Evolutionary conservation across 2,113 vertebrate species (phyloP), one percentile per base, ranked within the genome.

Genomic region (Brachypteracias leptosomus): DNA sequence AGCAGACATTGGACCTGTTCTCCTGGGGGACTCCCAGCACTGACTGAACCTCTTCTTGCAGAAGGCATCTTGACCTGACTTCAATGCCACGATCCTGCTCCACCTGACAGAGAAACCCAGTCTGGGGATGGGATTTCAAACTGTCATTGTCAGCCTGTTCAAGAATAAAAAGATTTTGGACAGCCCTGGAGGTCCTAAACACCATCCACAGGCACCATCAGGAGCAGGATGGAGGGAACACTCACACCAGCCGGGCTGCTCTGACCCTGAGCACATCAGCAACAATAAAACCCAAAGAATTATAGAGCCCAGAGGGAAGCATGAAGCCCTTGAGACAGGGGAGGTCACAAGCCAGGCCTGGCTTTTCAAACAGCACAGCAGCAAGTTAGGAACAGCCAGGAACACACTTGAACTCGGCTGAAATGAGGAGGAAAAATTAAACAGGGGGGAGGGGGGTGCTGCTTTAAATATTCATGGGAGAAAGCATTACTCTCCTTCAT

Each of bases 381-480:
- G 8, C 1, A 5, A 66, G 14, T 49, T 57, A 42, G 72, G 59
- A 29, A 84, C 31, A 62, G 77, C 54, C 74, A 61, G 77, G 44
- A 89, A 65, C 1, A 1, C 24, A 20, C 67, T 51, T 44, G 62
- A 85, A 68, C 70, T 40, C 15, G 22, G 29, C 58, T 87, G 59
- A 83, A 73, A 82, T 22, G 33, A 55, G 16, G 33, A 83, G 42
- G 24, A 88, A 47, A 79, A 87, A 65, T 7, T 68, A 65, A 90
- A 55, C 7, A 1, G 51, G 29, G 10, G 22, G 47, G 17, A 38
- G 31, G 26, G 25, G 18, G 33, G 6, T 47, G 38, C 25, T 85
- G 85, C 28, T 47, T 92, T 65, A 89, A 92, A 85, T 89, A 92
- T 95, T 91, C 70, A 94, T 75, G 61, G 20, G 7, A 42, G 91